Evolutionary conservation across 2,113 vertebrate genomes (phyloP).

Genomic region (Lepisosteus oculatus): DNA sequence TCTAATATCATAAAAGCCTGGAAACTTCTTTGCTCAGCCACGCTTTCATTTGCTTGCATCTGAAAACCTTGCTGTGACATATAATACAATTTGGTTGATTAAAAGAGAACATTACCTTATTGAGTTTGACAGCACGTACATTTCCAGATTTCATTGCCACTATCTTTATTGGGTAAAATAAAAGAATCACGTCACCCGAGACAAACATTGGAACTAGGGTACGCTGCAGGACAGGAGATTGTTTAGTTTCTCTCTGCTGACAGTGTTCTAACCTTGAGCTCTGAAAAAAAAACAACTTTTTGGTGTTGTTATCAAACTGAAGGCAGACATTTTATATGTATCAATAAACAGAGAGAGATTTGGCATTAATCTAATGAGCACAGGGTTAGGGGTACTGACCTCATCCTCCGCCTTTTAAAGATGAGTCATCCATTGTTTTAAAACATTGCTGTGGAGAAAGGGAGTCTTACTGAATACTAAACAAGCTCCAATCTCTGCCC

Average conservation of each 20-base stretch:
- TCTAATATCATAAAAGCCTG: conserved; percentile 23
- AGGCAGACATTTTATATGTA: conserved; percentile 57
- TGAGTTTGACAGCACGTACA: conserved; percentile 77
- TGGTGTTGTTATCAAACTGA: conserved; percentile 26
- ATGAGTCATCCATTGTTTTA: conserved; percentile 59
- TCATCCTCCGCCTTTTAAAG: conserved; percentile 40
- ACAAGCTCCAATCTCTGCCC: conserved; percentile 50
- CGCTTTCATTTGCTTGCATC: conserved; percentile 9
- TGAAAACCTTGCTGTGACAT: conserved; percentile 46
- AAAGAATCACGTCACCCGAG: conserved; percentile 74
- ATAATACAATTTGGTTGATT: conserved; percentile 82
- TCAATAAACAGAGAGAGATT: conserved; percentile 57
- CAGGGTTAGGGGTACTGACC: conserved; percentile 44
- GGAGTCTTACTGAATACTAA: conserved; percentile 48
- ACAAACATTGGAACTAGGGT: conserved; percentile 67
- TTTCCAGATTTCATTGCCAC: conserved; percentile 68
- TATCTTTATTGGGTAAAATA: conserved; percentile 73
- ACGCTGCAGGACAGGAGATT: conserved; percentile 61
- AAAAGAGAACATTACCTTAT: conserved; percentile 83
- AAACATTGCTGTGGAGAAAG: conserved; percentile 34
- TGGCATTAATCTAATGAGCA: conserved; percentile 56
- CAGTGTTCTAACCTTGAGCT: conserved; percentile 56
- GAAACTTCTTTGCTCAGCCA: background rate
- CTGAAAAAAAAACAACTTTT: conserved; percentile 8
- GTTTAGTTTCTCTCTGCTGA: conserved; percentile 47